These are phyloP conservation scores for Heliornis fulica DNA, from an alignment of 2,113 vertebrate species.

Conservation along the genomic window DNA sequence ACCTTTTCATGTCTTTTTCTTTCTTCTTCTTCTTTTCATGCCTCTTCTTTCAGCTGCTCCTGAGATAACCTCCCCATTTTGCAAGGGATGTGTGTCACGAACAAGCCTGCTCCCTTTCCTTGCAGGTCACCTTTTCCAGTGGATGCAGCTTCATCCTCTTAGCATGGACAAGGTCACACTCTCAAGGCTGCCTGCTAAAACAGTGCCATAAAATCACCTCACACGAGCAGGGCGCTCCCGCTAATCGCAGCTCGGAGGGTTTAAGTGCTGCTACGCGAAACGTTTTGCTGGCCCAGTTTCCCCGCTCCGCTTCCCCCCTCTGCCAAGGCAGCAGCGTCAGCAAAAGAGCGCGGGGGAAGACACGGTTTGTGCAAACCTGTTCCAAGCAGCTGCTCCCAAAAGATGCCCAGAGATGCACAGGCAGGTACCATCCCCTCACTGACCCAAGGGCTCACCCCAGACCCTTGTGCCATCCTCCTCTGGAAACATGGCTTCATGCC, in stretches of 20 bases:
- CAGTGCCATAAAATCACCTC: not conserved
- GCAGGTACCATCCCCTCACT: too few species aligned
- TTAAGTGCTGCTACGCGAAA: not conserved
- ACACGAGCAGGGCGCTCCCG: not conserved
- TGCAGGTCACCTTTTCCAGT: accelerated
- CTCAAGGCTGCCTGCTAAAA: not conserved
- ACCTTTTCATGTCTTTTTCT: accelerated
- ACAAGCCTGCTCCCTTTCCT: not conserved
- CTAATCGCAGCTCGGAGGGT: not conserved
- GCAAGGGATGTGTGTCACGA: accelerated
- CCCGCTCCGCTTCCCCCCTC: not conserved
- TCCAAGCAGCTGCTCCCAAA: accelerated
- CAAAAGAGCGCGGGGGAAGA: not conserved
- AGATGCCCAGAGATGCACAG: not conserved
- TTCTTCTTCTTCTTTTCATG: too few species aligned
- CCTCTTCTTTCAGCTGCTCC: too few species aligned
- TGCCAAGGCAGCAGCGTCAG: not conserved
- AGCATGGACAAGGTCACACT: accelerated
- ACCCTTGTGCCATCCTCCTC: not conserved
- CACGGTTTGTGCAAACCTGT: accelerated
- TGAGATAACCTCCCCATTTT: accelerated
- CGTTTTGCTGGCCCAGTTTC: not conserved
- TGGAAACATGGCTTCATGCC: accelerated
- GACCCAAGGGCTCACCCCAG: accelerated
- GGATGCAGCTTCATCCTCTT: not conserved